Conservation (phyloP, 2,113 vertebrate species). For the Mastomys coucha region DNA sequence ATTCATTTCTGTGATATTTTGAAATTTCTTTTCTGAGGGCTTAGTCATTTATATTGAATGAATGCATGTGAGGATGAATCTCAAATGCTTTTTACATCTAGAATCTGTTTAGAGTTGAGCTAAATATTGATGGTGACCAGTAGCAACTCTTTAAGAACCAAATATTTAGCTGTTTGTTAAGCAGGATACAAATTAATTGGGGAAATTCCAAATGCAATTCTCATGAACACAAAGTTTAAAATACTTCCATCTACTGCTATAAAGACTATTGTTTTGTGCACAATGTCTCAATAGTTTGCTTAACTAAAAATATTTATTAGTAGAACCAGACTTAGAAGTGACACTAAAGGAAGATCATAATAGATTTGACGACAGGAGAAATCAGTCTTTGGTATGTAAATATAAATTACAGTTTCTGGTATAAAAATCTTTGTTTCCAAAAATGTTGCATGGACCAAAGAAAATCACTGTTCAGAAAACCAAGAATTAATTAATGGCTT, state of each 20-base stretch:
- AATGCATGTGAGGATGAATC: background rate
- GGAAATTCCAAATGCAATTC: background rate
- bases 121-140: background rate
- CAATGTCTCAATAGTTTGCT: background rate
- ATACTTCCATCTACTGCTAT: background rate
- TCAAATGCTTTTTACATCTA: background rate
- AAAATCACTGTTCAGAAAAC: background rate
- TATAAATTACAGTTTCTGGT: background rate
- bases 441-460: background rate
- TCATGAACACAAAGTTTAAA: background rate
- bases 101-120: background rate
- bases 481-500: background rate
- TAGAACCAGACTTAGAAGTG: background rate
- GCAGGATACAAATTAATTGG: background rate
- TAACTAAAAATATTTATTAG: background rate
- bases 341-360: background rate
- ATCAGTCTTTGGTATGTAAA: background rate
- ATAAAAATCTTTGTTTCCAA: background rate
- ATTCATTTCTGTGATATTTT: background rate
- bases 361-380: background rate
- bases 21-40: background rate
- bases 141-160: background rate
- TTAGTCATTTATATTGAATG: background rate
- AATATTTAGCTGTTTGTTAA: background rate
- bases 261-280: background rate